Evolutionary conservation across 2,888 invertebrate genomes (phyloP).

Genomic region (Erebia epiphron): DNA sequence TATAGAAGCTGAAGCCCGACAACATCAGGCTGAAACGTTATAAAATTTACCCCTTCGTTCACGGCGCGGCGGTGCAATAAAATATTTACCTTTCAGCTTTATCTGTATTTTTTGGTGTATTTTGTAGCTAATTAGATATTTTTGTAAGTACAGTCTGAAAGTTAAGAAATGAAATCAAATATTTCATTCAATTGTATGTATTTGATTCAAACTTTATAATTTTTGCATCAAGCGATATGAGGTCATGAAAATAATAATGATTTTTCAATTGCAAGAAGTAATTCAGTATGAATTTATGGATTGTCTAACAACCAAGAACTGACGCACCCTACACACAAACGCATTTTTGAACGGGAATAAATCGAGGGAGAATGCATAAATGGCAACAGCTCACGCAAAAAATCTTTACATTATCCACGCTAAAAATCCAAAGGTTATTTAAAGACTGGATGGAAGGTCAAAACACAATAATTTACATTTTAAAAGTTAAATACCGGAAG

Average conservation of each 20-base stretch:
- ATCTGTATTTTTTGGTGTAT: background rate
- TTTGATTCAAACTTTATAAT: background rate
- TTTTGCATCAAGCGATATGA: background rate
- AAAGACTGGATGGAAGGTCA: slow-evolving; percentile 11
- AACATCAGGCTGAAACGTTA: background rate
- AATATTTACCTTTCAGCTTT: background rate
- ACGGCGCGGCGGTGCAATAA: background rate
- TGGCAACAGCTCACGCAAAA: slow-evolving; percentile 14
- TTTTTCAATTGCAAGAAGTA: background rate
- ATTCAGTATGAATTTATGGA: slow-evolving; percentile 3
- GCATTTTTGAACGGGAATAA: background rate
- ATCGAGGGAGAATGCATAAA: slow-evolving; percentile 5
- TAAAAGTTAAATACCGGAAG: slow-evolving; percentile 19
- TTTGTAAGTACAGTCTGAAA: background rate
- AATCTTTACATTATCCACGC: background rate
- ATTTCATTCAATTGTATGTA: too few species aligned
- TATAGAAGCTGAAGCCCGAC: background rate
- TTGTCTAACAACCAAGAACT: slow-evolving; percentile 1
- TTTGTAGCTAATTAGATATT: background rate
- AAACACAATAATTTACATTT: slow-evolving; percentile 13
- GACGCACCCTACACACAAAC: slow-evolving; percentile 5
- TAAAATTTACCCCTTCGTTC: slow-evolving; percentile 4
- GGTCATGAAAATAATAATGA: background rate
- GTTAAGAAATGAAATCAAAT: too few species aligned
- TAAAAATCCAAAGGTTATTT: slow-evolving; percentile 7